These are phyloP conservation scores for Drosophila atroscutellata DNA, from an alignment of 2,888 invertebrate genomes.

Conservation along the genomic window DNA sequence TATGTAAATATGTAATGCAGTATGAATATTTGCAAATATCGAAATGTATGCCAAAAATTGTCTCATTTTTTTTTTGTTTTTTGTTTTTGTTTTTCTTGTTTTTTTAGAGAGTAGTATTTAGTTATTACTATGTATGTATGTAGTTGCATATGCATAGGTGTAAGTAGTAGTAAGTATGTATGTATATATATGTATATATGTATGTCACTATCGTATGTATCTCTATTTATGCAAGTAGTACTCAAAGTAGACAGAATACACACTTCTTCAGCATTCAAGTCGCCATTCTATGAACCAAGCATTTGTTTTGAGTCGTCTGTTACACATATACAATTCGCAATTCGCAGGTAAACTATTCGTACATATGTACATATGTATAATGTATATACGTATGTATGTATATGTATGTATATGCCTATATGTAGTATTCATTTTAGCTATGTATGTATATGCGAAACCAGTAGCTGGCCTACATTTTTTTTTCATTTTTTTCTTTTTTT, in stretches of 20 bases:
- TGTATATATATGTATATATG: constrained; percentile 16
- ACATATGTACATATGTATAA: constrained; percentile 21
- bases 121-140: constrained; percentile 37
- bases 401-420: constrained; percentile 38
- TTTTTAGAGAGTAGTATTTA: constrained; percentile 37
- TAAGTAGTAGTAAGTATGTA: constrained; percentile 35
- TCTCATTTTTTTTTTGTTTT: not conserved
- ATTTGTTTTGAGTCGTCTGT: constrained; percentile 30
- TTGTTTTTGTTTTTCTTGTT: constrained; percentile 19
- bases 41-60: constrained; percentile 31
- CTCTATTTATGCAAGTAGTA: constrained; percentile 22
- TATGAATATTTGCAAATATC: constrained; percentile 46
- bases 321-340: constrained; percentile 41
- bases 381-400: constrained; percentile 16
- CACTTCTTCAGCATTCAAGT: constrained; percentile 40
- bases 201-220: constrained; percentile 38
- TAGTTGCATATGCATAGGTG: constrained; percentile 25
- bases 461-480: constrained; percentile 70
- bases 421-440: constrained; percentile 44
- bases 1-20: constrained; percentile 44
- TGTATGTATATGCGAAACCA: constrained; percentile 65
- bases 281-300: constrained; percentile 32
- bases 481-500: constrained; percentile 29
- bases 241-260: constrained; percentile 23
- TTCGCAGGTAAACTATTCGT: constrained; percentile 44